Conservation (phyloP, 2,888 invertebrate genomes). For the Petrolisthes manimaculis region DNA sequence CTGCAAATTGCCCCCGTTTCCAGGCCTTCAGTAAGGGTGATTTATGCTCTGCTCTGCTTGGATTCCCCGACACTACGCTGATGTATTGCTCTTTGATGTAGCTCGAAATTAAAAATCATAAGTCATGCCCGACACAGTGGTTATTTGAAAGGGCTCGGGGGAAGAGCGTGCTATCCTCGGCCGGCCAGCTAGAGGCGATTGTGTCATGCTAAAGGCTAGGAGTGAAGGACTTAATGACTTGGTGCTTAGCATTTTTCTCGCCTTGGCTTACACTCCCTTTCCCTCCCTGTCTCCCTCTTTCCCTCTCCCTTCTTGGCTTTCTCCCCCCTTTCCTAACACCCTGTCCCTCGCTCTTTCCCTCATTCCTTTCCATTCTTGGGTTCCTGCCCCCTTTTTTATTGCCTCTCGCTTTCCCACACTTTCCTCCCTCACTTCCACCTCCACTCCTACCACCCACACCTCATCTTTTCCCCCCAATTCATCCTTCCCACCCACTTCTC, state of each 20-base stretch:
- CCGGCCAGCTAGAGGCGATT: conserved; percentile 33
- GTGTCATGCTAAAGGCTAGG: conserved; percentile 12
- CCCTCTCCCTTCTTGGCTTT: neutral
- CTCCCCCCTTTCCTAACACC: neutral
- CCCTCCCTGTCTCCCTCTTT: neutral
- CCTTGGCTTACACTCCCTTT: conserved; percentile 10
- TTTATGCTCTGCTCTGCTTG: conserved; percentile 55
- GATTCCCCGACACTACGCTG: conserved; percentile 52
- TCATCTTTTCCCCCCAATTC: neutral
- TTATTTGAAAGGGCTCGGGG: conserved; percentile 56
- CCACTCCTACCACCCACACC: neutral
- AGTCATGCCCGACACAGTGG: conserved; percentile 60
- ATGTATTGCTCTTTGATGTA: conserved; percentile 61
- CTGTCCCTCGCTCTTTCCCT: conserved; percentile 2
- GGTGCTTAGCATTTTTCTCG: conserved; percentile 34
- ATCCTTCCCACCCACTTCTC: neutral
- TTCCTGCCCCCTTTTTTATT: neutral
- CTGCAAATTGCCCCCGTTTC: conserved; percentile 59
- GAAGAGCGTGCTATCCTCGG: conserved; percentile 29
- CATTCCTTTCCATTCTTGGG: neutral
- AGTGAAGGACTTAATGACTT: conserved; percentile 36
- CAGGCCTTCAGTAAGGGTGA: conserved; percentile 57
- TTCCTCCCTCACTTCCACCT: neutral
- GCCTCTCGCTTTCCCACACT: neutral
- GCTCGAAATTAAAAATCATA: conserved; percentile 62